Base-by-base conservation (phyloP, 2,797 vertebrate genomes). In the Pangasius larnaudii region DNA sequence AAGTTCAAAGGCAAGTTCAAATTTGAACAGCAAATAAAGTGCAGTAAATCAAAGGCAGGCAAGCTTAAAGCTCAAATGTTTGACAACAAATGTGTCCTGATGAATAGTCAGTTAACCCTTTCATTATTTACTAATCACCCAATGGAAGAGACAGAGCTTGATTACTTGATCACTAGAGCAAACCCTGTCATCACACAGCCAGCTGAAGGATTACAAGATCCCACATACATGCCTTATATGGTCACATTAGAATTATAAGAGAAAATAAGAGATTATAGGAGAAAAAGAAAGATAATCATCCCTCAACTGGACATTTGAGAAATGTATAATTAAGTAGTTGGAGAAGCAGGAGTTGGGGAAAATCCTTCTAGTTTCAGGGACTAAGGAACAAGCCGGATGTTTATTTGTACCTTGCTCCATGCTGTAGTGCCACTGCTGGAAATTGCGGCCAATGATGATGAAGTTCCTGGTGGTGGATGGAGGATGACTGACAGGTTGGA, bases 371-470 rank as follows among this genome's bases (percentile, higher is more conserved):
- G 69, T 59, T 59, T 85, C 4, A 72, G 8, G 6, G 16, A 87
- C 4, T 18, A 46, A 14, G 65, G 27, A 67, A 82, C 22, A 30
- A 42, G 77, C 39, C 71, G 51, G 27, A 33, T 59, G 22, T 13
- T 10, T 24, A 42, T 27, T 30, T 16, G 94, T 94, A 98, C 98
- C 98, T 95, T 97, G 97, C 84, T 98, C 98, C 0, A 97, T 98
- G 94, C 96, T 98, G 91, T 95, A 97, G 84, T 97, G 97, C 98
- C 98, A 99, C 92, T 99, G 98, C 33, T 96, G 95, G 89, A 99
- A 98, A 94, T 97, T 99, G 58, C 98, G 97, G 27, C 98, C 98
- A 85, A 98, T 95, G 71, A 99, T 94, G 79, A 98, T 95, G 88
- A 99, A 97, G 90, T 96, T 97, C 67, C 96, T 95, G 58, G 95